Conservation (phyloP, 2,797 vertebrate species). For the Acipenser ruthenus region DNA sequence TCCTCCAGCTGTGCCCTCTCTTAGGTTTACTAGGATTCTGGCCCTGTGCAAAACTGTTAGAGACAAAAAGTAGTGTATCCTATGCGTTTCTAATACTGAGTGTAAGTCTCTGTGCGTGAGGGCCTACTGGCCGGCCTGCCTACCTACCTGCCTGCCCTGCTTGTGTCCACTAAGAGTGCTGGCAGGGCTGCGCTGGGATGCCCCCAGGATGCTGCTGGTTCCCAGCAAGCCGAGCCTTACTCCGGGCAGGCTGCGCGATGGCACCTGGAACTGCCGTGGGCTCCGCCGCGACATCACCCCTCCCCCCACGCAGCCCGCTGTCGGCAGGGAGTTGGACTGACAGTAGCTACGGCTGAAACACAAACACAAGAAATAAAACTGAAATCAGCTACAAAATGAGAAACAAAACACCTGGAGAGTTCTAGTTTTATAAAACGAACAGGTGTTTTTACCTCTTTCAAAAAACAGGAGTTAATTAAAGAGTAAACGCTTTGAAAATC, state of each 20-base stretch:
- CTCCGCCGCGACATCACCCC: constrained; percentile 76
- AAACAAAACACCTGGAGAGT: too few relatives aligned
- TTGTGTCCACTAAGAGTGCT: constrained; percentile 85
- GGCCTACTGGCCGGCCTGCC: too few relatives aligned
- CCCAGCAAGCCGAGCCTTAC: constrained; percentile 78
- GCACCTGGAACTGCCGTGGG: constrained; percentile 90
- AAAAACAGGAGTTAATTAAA: too few relatives aligned
- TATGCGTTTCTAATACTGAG: constrained; percentile 1
- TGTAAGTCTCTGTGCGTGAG: background rate
- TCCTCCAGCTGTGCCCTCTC: background rate
- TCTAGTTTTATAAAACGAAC: too few relatives aligned
- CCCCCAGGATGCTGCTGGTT: constrained; percentile 73
- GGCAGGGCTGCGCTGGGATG: constrained; percentile 71
- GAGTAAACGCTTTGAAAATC: too few relatives aligned
- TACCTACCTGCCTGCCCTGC: constrained; percentile 82
- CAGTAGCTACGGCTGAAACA: constrained; percentile 75
- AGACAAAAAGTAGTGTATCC: background rate
- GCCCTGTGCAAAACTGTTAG: background rate
- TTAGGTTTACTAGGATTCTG: background rate
- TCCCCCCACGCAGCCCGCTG: constrained; percentile 74
- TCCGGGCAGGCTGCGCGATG: constrained; percentile 83
- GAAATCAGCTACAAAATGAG: too few relatives aligned
- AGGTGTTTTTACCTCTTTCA: too few relatives aligned
- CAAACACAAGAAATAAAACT: background rate
- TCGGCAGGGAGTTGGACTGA: constrained; percentile 92